Evolutionary conservation across 1,140 invertebrate genomes (phyloP).

Genomic region (Cepaea nemoralis): DNA sequence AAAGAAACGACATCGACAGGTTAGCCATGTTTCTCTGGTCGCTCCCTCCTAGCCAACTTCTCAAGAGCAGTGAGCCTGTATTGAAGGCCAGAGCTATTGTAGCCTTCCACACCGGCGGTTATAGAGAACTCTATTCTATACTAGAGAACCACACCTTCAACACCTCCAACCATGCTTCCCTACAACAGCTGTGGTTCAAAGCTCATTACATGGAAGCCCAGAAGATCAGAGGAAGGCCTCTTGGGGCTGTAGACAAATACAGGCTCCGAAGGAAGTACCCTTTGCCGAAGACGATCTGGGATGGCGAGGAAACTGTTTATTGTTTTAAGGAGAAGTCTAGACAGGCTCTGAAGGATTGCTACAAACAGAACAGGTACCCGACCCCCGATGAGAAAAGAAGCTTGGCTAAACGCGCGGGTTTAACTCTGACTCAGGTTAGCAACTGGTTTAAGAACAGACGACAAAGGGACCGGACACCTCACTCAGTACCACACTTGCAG

Average conservation of each 20-base stretch:
- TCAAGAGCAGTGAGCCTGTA: constrained; percentile 92
- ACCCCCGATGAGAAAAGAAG: constrained; percentile 94
- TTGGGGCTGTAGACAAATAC: constrained; percentile 91
- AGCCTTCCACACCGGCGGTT: constrained; percentile 80
- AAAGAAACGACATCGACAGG: constrained; percentile 91
- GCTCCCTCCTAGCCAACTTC: constrained; percentile 91
- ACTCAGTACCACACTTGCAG: constrained; percentile 54
- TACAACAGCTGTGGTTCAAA: constrained; percentile 96
- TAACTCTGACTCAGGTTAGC: constrained; percentile 92
- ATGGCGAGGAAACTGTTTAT: constrained; percentile 97
- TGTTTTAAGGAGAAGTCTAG: constrained; percentile 96
- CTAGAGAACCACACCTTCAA: constrained; percentile 91
- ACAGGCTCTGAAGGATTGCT: constrained; percentile 80
- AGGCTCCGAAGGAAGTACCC: constrained; percentile 91
- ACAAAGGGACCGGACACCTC: constrained; percentile 83
- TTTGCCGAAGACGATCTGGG: constrained; percentile 97
- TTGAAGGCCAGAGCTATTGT: constrained; percentile 98
- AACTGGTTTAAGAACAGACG: constrained; percentile 99
- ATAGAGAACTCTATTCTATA: constrained; percentile 89
- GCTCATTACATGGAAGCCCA: constrained; percentile 95
- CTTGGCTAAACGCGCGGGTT: constrained; percentile 87
- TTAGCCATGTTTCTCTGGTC: constrained; percentile 97
- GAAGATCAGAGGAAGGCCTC: constrained; percentile 85
- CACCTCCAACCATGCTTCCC: constrained; percentile 83
- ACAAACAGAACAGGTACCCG: constrained; percentile 85